Evolutionary conservation across 1,140 invertebrate species (phyloP).

Genomic region (Ceratina japonica): DNA sequence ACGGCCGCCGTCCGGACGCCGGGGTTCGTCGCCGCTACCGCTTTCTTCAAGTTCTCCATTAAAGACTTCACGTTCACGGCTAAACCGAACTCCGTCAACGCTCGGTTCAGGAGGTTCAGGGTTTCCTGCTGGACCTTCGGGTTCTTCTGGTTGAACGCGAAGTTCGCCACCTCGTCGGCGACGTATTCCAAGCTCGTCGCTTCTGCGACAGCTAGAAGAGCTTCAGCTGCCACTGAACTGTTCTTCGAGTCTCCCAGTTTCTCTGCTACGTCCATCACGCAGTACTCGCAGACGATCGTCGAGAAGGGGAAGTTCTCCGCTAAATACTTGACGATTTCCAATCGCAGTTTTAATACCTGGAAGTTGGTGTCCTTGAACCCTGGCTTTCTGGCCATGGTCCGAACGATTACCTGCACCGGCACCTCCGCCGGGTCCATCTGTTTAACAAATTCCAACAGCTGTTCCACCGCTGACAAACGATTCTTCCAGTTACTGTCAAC

Average conservation of each 20-base stretch:
- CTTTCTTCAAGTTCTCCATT: slow-evolving; percentile 91
- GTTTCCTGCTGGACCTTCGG: slow-evolving; percentile 94
- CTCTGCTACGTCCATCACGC: slow-evolving; percentile 89
- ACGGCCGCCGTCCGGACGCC: slow-evolving; percentile 87
- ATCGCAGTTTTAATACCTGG: slow-evolving; percentile 91
- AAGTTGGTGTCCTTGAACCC: slow-evolving; percentile 96
- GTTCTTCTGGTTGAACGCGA: slow-evolving; percentile 93
- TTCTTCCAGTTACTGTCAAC: slow-evolving; percentile 92
- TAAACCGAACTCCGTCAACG: slow-evolving; percentile 92
- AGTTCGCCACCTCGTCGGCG: slow-evolving; percentile 84
- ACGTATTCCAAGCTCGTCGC: slow-evolving; percentile 88
- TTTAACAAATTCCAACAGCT: slow-evolving; percentile 83
- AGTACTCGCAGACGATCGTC: slow-evolving; percentile 86
- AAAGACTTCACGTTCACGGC: slow-evolving; percentile 88
- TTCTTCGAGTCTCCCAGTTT: slow-evolving; percentile 93
- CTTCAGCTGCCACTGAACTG: slow-evolving; percentile 84
- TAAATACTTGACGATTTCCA: slow-evolving; percentile 89
- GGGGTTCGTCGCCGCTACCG: slow-evolving; percentile 90
- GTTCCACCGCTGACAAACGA: slow-evolving; percentile 88
- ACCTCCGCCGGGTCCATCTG: slow-evolving; percentile 83
- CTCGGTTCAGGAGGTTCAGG: slow-evolving; percentile 87
- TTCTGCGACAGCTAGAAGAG: slow-evolving; percentile 88
- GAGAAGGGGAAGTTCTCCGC: slow-evolving; percentile 88
- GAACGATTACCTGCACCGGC: slow-evolving; percentile 87
- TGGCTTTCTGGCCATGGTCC: slow-evolving; percentile 90